Conservation (phyloP, 2,888 invertebrate genomes). For the Ormyrus nitidulus region DNA sequence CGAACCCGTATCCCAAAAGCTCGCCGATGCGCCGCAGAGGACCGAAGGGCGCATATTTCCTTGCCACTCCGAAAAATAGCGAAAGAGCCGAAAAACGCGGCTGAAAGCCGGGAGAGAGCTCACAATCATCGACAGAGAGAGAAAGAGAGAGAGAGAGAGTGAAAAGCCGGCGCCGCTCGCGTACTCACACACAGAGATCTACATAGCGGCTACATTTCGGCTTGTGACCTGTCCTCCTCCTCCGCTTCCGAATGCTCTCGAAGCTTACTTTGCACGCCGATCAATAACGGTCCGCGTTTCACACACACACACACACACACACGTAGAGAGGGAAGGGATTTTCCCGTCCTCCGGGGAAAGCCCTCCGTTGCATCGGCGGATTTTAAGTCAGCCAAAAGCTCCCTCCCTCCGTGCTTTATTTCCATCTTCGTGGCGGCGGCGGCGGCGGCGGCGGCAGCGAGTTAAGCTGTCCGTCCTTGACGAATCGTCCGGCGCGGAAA, state of each 20-base stretch:
- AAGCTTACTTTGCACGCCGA: conserved; percentile 50
- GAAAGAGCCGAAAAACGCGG: background rate
- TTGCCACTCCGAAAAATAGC: too few relatives aligned
- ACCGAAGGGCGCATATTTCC: too few relatives aligned
- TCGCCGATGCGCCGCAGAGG: too few relatives aligned
- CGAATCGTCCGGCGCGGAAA: conserved; percentile 41
- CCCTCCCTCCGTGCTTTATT: conserved; percentile 35
- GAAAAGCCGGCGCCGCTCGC: conserved; percentile 13
- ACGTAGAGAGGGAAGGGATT: conserved; percentile 12
- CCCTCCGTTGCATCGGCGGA: conserved; percentile 38
- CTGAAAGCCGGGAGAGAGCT: background rate
- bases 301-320: background rate
- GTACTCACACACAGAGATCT: background rate
- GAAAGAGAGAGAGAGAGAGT: conserved; percentile 26
- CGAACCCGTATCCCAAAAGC: conserved; percentile 3
- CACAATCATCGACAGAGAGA: conserved; percentile 19
- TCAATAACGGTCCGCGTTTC: conserved; percentile 50
- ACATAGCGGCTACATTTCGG: conserved; percentile 30
- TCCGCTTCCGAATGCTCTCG: background rate
- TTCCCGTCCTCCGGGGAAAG: conserved; percentile 19
- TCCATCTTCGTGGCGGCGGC: conserved; percentile 22
- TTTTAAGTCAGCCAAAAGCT: conserved; percentile 17
- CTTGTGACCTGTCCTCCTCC: conserved; percentile 8
- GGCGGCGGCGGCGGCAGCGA: background rate
- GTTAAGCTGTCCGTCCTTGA: conserved; percentile 19